These are phyloP conservation scores for Sinohyriopsis cumingii DNA, from an alignment of 2,888 invertebrate species.

Conservation along the genomic window DNA sequence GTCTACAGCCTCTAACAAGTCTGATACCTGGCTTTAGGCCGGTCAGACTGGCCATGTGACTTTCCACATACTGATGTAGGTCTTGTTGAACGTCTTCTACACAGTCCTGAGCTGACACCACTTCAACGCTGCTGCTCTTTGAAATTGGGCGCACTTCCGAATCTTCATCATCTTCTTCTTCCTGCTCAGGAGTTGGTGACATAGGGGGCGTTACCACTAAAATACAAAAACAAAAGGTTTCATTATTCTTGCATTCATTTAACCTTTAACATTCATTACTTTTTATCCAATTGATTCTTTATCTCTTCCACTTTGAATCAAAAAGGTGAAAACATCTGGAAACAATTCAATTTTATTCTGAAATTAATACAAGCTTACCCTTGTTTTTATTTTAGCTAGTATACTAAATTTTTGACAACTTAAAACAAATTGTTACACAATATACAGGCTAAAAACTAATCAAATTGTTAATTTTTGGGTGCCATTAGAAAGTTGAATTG, in stretches of 20 bases:
- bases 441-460: too few relatives aligned
- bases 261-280: neutral
- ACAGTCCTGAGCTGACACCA: constrained; percentile 35
- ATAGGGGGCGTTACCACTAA: constrained; percentile 66
- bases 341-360: neutral
- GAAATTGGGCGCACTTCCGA: constrained; percentile 39
- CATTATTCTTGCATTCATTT: neutral
- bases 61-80: constrained; percentile 44
- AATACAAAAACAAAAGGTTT: constrained; percentile 1
- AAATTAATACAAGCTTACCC: too few relatives aligned
- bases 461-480: too few relatives aligned
- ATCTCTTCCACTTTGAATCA: neutral
- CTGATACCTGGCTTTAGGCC: constrained; percentile 54
- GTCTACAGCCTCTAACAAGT: too few relatives aligned
- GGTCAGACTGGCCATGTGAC: constrained; percentile 54
- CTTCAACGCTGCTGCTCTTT: constrained; percentile 54
- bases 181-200: constrained; percentile 60
- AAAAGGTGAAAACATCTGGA: constrained; percentile 1
- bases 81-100: constrained; percentile 26
- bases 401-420: too few relatives aligned
- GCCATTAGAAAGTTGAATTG: too few relatives aligned
- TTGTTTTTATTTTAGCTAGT: too few relatives aligned
- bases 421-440: too few relatives aligned
- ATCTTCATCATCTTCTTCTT: constrained; percentile 14
- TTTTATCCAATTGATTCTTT: neutral